Base-by-base conservation (phyloP, 2,113 vertebrate genomes). In the Oryzias woworae region DNA sequence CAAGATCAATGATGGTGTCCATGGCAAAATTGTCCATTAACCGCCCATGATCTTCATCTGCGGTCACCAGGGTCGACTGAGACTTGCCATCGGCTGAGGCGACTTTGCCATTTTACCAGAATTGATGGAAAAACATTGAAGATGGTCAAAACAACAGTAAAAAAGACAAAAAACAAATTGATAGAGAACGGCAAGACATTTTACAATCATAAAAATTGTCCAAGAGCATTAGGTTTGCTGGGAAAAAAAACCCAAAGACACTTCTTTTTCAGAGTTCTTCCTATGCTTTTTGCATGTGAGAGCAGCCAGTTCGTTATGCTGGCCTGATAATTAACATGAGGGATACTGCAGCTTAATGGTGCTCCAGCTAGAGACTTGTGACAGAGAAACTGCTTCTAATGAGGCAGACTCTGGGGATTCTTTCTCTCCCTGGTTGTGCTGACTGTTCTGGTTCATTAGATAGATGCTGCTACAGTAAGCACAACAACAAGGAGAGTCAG, bases 261-360 rank as follows among this genome's bases (percentile, higher is more conserved):
- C 17, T 17, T 16, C 48, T 66, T 41, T 26, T 49, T 57, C 60
- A 50, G 20, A 44, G 63, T 31, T 22, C 26, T 42, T 41, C 53
- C 24, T 36, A 61, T 58, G 36, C 60, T 71, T 64, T 69, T 47
- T 59, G 53, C 42, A 58, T 66, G 61, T 72, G 68, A 53, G 51
- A 76, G 51, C 24, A 84, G 56, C 63, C 75, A 75, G 81, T 87
- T 85, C 79, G 75, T 85, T 62, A 60, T 4, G 52, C 49, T 62
- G 55, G 53, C 64, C 42, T 48, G 50, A 76, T 86, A 84, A 89
- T 87, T 87, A 87, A 73, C 78, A 75, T 42, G 73, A 78, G 63
- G 62, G 59, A 83, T 62, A 57, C 66, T 18, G 53, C 69, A 69
- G 63, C 51, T 65, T 71, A 74, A 79, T 54, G 72, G 73, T 50